phyloP scores from a whole-genome alignment of 2,113 vertebrate species.

The Crotalus helleri region DNA sequence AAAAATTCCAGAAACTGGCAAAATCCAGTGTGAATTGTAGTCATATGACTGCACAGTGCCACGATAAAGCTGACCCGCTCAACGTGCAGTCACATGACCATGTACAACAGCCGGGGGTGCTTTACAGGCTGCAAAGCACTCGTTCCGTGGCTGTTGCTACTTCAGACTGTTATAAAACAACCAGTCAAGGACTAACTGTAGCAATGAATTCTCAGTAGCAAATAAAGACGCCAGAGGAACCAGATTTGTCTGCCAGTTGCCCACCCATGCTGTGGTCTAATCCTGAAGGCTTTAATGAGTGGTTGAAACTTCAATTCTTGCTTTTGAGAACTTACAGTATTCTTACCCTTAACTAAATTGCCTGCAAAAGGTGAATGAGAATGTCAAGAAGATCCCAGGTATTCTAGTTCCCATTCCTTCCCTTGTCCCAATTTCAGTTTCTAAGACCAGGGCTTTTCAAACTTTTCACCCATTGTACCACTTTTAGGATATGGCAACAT shows the following conservation, averaged over 20 bases:
- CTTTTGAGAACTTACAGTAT: background rate
- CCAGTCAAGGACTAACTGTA: background rate
- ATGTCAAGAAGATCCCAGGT: background rate
- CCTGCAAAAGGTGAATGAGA: background rate
- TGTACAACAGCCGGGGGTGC: background rate
- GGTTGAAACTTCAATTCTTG: background rate
- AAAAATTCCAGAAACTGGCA: background rate
- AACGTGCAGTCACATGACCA: background rate
- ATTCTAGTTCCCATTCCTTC: background rate
- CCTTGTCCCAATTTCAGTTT: background rate
- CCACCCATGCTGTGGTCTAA: background rate
- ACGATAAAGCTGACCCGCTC: background rate
- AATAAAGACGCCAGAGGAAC: background rate
- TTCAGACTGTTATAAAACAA: background rate
- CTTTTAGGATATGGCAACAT: too few species aligned
- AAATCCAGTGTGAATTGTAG: background rate
- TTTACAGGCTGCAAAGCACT: background rate
- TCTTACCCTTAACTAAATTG: background rate
- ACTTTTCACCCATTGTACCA: too few species aligned
- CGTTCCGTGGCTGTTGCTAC: background rate
- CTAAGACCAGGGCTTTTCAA: too few species aligned
- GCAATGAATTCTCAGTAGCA: background rate
- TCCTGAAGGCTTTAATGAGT: background rate
- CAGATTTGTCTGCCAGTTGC: background rate
- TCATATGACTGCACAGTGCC: background rate